Percentiles rank a stretch among this genome's conserved stretches.
Evolutionary conservation across 1,140 invertebrate species (phyloP).

Genomic region (Chrysoperla carnea): DNA sequence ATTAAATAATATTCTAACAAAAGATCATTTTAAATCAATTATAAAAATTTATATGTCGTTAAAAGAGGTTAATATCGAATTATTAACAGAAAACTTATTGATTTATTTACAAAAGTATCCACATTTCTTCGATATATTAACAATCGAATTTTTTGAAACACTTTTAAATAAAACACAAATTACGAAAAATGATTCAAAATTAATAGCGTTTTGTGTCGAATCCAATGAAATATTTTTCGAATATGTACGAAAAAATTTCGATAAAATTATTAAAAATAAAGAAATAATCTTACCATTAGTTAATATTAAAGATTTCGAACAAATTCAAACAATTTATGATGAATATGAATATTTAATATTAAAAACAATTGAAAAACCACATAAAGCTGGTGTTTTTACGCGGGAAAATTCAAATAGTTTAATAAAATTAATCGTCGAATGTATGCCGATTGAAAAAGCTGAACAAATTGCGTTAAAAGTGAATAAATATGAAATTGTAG

Average conservation of each 20-base stretch:
- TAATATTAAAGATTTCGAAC: slow-evolving; percentile 19
- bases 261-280: slow-evolving; percentile 22
- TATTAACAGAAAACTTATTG: slow-evolving; percentile 29
- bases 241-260: slow-evolving; percentile 18
- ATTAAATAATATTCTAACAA: neutral
- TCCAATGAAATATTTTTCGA: slow-evolving; percentile 24
- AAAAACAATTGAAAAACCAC: slow-evolving; percentile 40
- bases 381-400: slow-evolving; percentile 41
- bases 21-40: slow-evolving; percentile 9
- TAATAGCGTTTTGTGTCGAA: slow-evolving; percentile 28
- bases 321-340: slow-evolving; percentile 27
- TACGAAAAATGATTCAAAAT: slow-evolving; percentile 28
- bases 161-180: slow-evolving; percentile 23
- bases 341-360: slow-evolving; percentile 34
- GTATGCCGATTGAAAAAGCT: slow-evolving; percentile 34
- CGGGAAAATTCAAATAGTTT: slow-evolving; percentile 28
- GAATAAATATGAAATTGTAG: slow-evolving; percentile 35
- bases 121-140: slow-evolving; percentile 27
- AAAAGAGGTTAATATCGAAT: slow-evolving; percentile 23
- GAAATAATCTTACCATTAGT: slow-evolving; percentile 36
- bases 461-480: slow-evolving; percentile 29
- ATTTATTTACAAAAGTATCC: slow-evolving; percentile 37
- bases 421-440: slow-evolving; percentile 28
- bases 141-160: slow-evolving; percentile 25
- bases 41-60: slow-evolving; percentile 7